These are phyloP conservation scores for Vespertilio murinus DNA, from an alignment of 2,797 vertebrate genomes.

Conservation along the genomic window DNA sequence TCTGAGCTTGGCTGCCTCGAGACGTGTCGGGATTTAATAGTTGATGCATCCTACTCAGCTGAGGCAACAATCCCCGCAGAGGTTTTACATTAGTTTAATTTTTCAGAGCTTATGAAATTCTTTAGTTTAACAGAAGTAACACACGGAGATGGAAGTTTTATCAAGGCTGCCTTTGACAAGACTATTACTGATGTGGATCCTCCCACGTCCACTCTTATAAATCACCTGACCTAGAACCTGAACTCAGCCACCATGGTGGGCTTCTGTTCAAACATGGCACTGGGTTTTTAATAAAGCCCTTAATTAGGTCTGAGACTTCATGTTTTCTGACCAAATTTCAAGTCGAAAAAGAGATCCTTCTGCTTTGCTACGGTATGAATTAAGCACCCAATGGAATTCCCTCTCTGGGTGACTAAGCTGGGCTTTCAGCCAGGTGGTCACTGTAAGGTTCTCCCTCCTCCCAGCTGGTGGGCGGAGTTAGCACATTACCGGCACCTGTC, in stretches of 20 bases:
- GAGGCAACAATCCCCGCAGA: constrained; percentile 48
- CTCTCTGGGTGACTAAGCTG: background rate
- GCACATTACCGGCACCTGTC: too few relatives aligned
- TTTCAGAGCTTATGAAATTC: constrained; percentile 43
- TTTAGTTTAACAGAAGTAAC: background rate
- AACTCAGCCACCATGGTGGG: accelerated
- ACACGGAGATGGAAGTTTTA: background rate
- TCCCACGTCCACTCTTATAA: background rate
- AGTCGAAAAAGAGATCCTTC: background rate
- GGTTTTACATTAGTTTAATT: constrained; percentile 61
- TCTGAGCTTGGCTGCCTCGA: background rate
- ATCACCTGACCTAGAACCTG: background rate
- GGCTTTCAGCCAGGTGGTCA: too few relatives aligned
- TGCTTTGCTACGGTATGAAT: background rate
- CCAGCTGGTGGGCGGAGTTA: too few relatives aligned
- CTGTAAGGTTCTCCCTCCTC: too few relatives aligned
- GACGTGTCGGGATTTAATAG: constrained; percentile 30
- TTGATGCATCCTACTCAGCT: background rate
- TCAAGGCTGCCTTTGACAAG: background rate
- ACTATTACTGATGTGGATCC: accelerated
- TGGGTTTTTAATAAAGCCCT: background rate
- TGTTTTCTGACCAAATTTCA: background rate
- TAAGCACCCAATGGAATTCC: background rate
- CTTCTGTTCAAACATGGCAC: background rate
- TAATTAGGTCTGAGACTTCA: background rate